A percentile compares a stretch with the other conserved stretches of the same genome.
These are phyloP conservation scores for Chrysolina haemoptera DNA, from an alignment of 2,888 invertebrate species.

Conservation along the genomic window DNA sequence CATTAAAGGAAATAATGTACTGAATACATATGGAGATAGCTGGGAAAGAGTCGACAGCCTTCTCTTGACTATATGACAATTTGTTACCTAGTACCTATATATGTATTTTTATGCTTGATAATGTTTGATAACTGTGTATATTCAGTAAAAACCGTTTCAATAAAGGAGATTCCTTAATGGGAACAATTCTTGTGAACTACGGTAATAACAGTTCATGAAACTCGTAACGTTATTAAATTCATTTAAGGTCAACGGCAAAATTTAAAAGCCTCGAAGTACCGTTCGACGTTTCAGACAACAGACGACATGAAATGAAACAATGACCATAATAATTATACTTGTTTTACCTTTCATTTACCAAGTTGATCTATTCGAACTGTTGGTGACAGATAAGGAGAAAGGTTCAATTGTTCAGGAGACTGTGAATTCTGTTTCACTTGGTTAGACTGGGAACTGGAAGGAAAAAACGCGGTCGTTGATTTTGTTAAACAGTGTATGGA, in stretches of 20 bases:
- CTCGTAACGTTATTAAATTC: not conserved
- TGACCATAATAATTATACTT: conserved; percentile 1
- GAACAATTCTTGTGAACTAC: not conserved
- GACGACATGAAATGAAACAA: conserved; percentile 6
- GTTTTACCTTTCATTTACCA: not conserved
- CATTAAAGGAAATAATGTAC: too few relatives aligned
- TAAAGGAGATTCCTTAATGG: not conserved
- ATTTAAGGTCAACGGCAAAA: not conserved
- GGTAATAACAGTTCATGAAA: not conserved
- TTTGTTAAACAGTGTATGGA: too few relatives aligned
- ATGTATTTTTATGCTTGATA: too few relatives aligned
- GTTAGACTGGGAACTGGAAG: not conserved
- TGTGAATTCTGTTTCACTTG: conserved; percentile 5
- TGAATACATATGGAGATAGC: too few relatives aligned
- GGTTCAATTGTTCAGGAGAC: not conserved
- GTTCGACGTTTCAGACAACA: conserved; percentile 6
- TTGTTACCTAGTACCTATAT: too few relatives aligned
- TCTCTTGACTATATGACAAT: too few relatives aligned
- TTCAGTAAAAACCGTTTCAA: not conserved
- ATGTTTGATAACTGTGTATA: too few relatives aligned
- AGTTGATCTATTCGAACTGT: not conserved
- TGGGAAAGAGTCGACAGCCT: too few relatives aligned
- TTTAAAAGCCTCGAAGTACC: not conserved
- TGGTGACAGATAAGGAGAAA: not conserved
- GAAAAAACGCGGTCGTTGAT: too few relatives aligned